Evolutionary conservation across 2,797 vertebrate genomes (phyloP).

Genomic region (Avahi laniger): DNA sequence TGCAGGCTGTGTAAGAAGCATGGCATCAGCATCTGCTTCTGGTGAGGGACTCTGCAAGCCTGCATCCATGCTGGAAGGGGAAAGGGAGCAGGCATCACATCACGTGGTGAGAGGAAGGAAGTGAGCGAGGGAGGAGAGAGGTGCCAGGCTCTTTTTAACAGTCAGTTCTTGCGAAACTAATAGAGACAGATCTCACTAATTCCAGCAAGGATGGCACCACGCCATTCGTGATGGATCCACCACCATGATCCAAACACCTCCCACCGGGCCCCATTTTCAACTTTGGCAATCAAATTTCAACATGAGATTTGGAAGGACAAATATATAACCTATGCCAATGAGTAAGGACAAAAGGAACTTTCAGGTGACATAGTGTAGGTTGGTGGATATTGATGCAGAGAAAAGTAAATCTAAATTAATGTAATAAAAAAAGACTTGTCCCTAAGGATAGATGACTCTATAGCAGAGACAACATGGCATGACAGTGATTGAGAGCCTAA

Average conservation of each 20-base stretch:
- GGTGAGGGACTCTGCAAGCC: background rate
- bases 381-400: background rate
- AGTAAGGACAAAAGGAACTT: background rate
- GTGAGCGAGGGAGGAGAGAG: background rate
- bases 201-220: background rate
- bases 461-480: fast-evolving
- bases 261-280: background rate
- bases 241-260: background rate
- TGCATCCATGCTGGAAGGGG: background rate
- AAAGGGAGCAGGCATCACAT: background rate
- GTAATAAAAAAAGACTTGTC: background rate
- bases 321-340: background rate
- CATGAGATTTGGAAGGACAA: background rate
- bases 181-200: background rate
- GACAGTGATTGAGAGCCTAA: background rate
- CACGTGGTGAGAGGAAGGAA: background rate
- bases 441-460: no score
- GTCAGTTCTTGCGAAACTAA: background rate
- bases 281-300: background rate
- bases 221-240: background rate
- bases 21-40: background rate
- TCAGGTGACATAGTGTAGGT: fast-evolving
- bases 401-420: background rate
- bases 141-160: background rate
- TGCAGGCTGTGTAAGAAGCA: background rate